phyloP scores from a whole-genome alignment of 2,888 invertebrate genomes.

The Drosophila robusta region DNA sequence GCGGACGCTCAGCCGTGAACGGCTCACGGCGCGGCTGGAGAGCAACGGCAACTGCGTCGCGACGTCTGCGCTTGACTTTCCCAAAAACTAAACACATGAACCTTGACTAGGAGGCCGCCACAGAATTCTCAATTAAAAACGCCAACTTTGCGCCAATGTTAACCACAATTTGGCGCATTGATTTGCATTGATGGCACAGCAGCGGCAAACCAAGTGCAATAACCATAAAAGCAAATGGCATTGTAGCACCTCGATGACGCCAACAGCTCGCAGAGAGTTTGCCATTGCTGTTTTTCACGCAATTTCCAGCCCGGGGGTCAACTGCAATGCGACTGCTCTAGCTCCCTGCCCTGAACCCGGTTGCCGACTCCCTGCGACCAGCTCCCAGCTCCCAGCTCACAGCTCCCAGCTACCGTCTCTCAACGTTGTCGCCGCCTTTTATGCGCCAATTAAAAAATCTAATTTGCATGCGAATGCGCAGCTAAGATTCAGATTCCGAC shows the following conservation, averaged over 20 bases:
- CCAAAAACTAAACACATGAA: conserved; percentile 17
- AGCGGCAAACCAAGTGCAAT: conserved; percentile 52
- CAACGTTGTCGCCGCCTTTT: conserved; percentile 59
- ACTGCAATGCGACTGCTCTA: conserved; percentile 29
- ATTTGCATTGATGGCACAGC: conserved; percentile 74
- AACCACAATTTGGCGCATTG: conserved; percentile 64
- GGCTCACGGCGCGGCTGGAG: conserved; percentile 54
- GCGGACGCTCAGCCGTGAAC: neutral
- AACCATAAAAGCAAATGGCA: conserved; percentile 80
- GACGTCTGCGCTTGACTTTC: conserved; percentile 37
- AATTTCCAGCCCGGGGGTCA: conserved; percentile 49
- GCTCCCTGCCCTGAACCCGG: conserved; percentile 11
- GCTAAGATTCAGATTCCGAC: conserved; percentile 22
- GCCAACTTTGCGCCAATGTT: conserved; percentile 69
- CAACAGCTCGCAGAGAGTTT: conserved; percentile 47
- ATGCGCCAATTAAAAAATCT: conserved; percentile 80
- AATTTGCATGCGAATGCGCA: conserved; percentile 71
- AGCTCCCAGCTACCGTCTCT: conserved; percentile 34
- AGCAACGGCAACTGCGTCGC: conserved; percentile 48
- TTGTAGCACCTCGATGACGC: conserved; percentile 70
- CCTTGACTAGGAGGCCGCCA: conserved; percentile 18
- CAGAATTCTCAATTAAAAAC: conserved; percentile 72
- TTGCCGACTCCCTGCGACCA: neutral
- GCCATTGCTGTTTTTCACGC: conserved; percentile 57
- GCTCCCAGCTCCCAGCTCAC: conserved; percentile 5